Base-by-base conservation (phyloP, 2,888 invertebrate genomes). In the Ormyrus labotus region DNA sequence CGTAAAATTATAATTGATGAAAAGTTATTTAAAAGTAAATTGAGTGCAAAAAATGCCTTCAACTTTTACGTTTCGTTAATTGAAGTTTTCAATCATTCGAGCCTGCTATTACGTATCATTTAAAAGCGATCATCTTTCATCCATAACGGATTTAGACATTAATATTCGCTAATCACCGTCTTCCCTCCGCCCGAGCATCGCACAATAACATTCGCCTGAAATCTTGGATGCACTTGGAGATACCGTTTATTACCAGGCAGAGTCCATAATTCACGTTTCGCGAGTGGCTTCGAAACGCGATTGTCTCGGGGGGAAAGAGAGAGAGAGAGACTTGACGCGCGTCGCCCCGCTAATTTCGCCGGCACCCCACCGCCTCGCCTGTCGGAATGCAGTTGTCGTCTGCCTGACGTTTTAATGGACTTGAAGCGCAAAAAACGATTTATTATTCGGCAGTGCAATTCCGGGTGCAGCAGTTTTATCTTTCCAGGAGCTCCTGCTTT, bases 201-300 rank as follows among this genome's bases (percentile, higher is more conserved):
- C 19, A 19, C 19, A 19, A 19, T 19, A 19, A 19, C 19, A 19
- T 19, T 19, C 19, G 2, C n/a, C 61, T 61, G 61, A 71, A 71
- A 71, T 71, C n/a, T 51, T 71, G 61, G 45, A 61, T 34, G 11
- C 71, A 51, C 19, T 61, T 8, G 34, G 45, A 57, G 69, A 69
- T 51, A 45, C 11, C 71, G 71, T 71, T 61, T 71, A 71, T 71
- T 51, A 71, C 61, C n/a, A 19, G 51, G 8, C 51, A 13, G n/a
- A n/a, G 71, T 71, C 34, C 61, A 61, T 71, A 71, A 71, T 61
- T 71, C 71, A 71, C 71, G 63, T 53, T 61, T 34, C 50, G 11
- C 9, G 61, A n/a, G 71, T 34, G 19, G 19, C 19, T 19, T 19
- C 19, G 19, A 19, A 19, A 19, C 19, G 19, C 19, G 19, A 19